Percentiles rank a stretch among this genome's conserved stretches.
These are phyloP conservation scores for Chionoecetes opilio DNA, from an alignment of 1,140 invertebrate genomes.

Conservation along the genomic window DNA sequence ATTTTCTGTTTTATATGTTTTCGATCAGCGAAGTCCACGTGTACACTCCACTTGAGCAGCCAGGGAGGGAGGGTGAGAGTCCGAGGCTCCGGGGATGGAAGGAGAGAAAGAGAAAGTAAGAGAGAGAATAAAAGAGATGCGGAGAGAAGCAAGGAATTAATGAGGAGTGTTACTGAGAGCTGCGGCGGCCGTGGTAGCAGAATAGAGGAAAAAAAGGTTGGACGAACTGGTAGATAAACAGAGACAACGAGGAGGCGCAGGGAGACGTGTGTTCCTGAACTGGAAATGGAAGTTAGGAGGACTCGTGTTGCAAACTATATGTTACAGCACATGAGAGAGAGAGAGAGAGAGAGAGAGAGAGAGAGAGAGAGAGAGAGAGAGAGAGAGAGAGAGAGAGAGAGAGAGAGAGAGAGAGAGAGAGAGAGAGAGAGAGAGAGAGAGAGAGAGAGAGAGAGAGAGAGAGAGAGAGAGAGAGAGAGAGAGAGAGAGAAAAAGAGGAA, in stretches of 20 bases:
- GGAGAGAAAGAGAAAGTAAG: slow-evolving; percentile 43
- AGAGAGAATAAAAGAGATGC: slow-evolving; percentile 54
- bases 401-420: slow-evolving; percentile 48
- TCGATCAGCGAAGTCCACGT: slow-evolving; percentile 72
- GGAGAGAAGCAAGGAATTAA: background rate
- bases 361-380: slow-evolving; percentile 50
- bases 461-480: slow-evolving; percentile 48
- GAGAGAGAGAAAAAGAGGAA: slow-evolving; percentile 44
- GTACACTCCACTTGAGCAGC: slow-evolving; percentile 57
- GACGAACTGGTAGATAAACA: slow-evolving; percentile 35
- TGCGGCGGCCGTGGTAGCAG: background rate
- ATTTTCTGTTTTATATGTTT: slow-evolving; percentile 75
- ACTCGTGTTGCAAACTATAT: background rate
- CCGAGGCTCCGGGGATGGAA: background rate
- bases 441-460: slow-evolving; percentile 39
- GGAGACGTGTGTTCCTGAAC: background rate
- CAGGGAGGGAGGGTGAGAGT: slow-evolving; percentile 68
- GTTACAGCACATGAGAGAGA: background rate
- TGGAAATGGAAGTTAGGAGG: background rate
- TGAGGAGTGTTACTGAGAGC: slow-evolving; percentile 13
- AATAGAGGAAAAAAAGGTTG: background rate
- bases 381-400: slow-evolving; percentile 46
- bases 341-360: background rate
- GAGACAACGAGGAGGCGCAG: background rate
- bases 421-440: slow-evolving; percentile 39